These are phyloP conservation scores for Microdon myrmicae DNA, from an alignment of 2,888 invertebrate species.

Conservation along the genomic window DNA sequence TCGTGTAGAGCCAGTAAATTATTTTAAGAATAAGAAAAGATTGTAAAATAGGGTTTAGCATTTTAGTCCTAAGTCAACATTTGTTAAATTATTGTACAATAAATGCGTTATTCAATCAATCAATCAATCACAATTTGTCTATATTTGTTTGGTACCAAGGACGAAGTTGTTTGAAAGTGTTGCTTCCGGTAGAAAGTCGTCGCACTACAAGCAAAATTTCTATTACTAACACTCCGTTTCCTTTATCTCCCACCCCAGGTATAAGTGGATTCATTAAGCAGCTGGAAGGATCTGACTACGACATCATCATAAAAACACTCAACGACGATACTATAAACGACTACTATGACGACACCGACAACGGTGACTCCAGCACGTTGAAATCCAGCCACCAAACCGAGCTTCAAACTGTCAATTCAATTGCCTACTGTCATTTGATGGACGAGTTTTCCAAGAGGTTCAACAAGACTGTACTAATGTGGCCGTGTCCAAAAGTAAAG, in stretches of 20 bases:
- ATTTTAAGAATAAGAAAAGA: too few relatives aligned
- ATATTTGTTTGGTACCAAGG: too few relatives aligned
- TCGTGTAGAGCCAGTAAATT: too few relatives aligned
- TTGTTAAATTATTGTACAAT: too few relatives aligned
- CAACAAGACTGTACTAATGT: constrained; percentile 64
- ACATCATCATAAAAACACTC: constrained; percentile 64
- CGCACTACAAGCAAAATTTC: constrained; percentile 44
- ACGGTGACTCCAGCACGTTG: constrained; percentile 1
- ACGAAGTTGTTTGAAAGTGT: too few relatives aligned
- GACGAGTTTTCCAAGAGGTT: constrained; percentile 63
- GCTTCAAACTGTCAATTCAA: constrained; percentile 23
- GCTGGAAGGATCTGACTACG: constrained; percentile 64
- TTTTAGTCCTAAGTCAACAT: too few relatives aligned
- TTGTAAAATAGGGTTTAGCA: too few relatives aligned
- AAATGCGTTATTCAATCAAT: too few relatives aligned
- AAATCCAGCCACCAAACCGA: constrained; percentile 20
- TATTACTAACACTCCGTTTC: constrained; percentile 29
- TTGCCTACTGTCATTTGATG: constrained; percentile 63
- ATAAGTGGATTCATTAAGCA: constrained; percentile 66
- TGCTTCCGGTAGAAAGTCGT: too few relatives aligned
- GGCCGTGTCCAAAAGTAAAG: constrained; percentile 67
- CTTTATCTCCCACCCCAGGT: constrained; percentile 56
- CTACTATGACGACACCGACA: constrained; percentile 38
- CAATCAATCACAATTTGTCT: too few relatives aligned
- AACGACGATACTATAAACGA: constrained; percentile 61